These are phyloP conservation scores for Channa maculata DNA, from an alignment of 2,113 vertebrate genomes.

Conservation along the genomic window DNA sequence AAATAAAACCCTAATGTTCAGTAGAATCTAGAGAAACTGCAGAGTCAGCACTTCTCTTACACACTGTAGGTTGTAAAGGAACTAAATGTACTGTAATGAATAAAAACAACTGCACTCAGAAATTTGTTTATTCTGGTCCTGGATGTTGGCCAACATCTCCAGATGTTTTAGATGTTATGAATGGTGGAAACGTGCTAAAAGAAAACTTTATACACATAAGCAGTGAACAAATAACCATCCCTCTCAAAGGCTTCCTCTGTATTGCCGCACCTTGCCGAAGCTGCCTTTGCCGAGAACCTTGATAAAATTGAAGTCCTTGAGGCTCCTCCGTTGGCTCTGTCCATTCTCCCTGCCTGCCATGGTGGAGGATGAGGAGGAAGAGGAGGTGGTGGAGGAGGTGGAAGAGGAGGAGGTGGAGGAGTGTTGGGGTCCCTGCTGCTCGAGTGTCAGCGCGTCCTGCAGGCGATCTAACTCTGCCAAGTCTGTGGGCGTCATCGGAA, in stretches of 20 bases:
- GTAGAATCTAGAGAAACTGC: no score
- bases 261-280: constrained; percentile 93
- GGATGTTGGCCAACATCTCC: background rate
- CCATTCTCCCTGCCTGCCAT: constrained; percentile 91
- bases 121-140: constrained; percentile 1
- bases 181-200: constrained; percentile 9
- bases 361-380: constrained; percentile 85
- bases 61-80: background rate
- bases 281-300: constrained; percentile 99
- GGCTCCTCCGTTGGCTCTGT: constrained; percentile 89
- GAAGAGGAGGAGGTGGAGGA: constrained; percentile 77
- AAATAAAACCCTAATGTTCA: no score
- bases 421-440: constrained; percentile 92
- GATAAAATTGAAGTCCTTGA: constrained; percentile 97
- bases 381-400: constrained; percentile 83
- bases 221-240: constrained; percentile 30
- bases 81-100: background rate
- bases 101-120: background rate
- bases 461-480: constrained; percentile 94
- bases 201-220: constrained; percentile 24
- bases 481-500: constrained; percentile 81
- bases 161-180: constrained; percentile 12
- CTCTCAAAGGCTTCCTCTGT: constrained; percentile 1
- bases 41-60: no score
- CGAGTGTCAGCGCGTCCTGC: constrained; percentile 92